phyloP scores from a whole-genome alignment of 1,140 invertebrate genomes.

The Dryas iulia region DNA sequence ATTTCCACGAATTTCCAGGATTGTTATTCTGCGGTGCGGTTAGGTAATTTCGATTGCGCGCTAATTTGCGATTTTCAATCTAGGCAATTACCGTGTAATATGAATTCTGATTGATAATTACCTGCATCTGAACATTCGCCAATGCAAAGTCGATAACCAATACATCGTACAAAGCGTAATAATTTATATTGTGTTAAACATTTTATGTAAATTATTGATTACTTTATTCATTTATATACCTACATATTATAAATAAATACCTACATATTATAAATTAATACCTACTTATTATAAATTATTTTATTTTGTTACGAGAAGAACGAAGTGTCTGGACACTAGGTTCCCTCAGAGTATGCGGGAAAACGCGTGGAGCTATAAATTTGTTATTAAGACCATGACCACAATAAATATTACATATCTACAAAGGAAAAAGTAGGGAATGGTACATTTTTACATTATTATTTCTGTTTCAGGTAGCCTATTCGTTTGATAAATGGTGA shows the following conservation, averaged over 20 bases:
- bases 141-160: neutral
- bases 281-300: too few species aligned
- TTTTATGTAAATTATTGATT: too few species aligned
- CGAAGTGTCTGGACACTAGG: too few species aligned
- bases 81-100: constrained; percentile 13
- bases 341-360: too few species aligned
- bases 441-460: neutral
- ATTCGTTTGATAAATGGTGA: constrained; percentile 21
- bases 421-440: neutral
- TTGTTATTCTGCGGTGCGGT: constrained; percentile 32
- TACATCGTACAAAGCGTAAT: neutral
- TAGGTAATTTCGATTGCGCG: constrained; percentile 27
- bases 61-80: constrained; percentile 25
- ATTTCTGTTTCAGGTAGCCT: constrained; percentile 21
- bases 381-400: neutral
- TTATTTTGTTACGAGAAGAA: too few species aligned
- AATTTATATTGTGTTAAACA: neutral
- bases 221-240: too few species aligned
- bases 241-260: too few species aligned
- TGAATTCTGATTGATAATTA: constrained; percentile 19
- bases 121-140: neutral
- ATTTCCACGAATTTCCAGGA: constrained; percentile 23
- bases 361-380: too few species aligned
- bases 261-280: too few species aligned
- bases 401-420: neutral